Conservation (phyloP, 30 jellyfish, hydroid and myxozoan genomes). For the Aurelia sp. region DNA sequence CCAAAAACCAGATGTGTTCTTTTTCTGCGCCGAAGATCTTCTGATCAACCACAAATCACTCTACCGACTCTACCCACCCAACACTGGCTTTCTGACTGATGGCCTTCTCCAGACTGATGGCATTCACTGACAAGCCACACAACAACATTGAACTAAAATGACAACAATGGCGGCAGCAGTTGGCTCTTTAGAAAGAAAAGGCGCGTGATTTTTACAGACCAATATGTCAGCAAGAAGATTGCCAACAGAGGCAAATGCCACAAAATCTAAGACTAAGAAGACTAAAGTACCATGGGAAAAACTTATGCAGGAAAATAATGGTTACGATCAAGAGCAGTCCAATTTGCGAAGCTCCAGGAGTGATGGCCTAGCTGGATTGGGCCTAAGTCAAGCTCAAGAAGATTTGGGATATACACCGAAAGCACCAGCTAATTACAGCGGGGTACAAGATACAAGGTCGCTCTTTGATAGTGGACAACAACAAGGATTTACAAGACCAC, state of each 20-base stretch:
- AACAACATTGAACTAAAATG: slow-evolving; percentile 30
- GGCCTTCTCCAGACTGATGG: no score
- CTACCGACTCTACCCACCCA: no score
- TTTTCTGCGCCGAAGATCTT: no score
- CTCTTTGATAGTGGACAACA: slow-evolving; percentile 32
- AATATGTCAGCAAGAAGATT: slow-evolving; percentile 57
- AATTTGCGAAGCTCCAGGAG: slow-evolving; percentile 16
- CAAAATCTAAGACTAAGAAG: slow-evolving; percentile 40
- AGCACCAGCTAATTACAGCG: slow-evolving; percentile 59
- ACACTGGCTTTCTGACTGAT: no score
- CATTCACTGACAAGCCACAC: neutral
- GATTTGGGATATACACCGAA: slow-evolving; percentile 57
- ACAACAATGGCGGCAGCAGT: neutral
- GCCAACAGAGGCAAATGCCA: slow-evolving; percentile 13
- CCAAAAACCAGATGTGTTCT: no score
- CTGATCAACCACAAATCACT: no score
- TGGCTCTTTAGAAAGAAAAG: no score
- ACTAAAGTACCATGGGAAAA: slow-evolving; percentile 70
- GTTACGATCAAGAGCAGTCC: slow-evolving; percentile 23
- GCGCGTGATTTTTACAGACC: neutral
- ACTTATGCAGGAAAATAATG: slow-evolving; percentile 40
- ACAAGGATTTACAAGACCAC: slow-evolving; percentile 49
- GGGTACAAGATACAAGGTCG: slow-evolving; percentile 56
- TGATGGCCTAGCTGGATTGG: slow-evolving; percentile 23
- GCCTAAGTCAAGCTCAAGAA: slow-evolving; percentile 16